Evolutionary conservation across 2,888 invertebrate species (phyloP).

Genomic region (Oscheius sp.): DNA sequence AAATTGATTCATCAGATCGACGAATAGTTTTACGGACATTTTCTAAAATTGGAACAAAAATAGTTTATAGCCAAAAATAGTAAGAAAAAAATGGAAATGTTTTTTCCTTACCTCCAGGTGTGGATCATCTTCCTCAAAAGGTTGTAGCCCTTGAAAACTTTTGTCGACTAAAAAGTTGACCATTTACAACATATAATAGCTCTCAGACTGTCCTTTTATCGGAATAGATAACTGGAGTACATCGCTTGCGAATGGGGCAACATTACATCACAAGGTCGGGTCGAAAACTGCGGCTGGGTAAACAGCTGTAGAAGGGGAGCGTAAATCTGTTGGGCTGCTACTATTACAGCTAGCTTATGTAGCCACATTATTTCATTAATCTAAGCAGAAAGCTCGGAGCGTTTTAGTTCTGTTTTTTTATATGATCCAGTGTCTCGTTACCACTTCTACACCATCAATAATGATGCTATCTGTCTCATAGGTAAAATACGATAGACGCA

Average conservation of each 20-base stretch:
- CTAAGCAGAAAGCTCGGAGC: too few species aligned
- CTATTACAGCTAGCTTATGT: neutral
- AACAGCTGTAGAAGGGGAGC: conserved; percentile 15
- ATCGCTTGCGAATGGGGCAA: conserved; percentile 14
- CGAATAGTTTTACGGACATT: conserved; percentile 77
- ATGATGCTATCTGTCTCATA: conserved; percentile 19
- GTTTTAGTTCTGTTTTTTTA: too few species aligned
- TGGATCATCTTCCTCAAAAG: neutral
- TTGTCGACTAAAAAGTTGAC: conserved; percentile 7
- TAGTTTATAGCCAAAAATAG: neutral
- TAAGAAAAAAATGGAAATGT: neutral
- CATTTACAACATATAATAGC: neutral
- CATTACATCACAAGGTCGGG: conserved; percentile 9
- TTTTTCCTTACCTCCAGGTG: conserved; percentile 7
- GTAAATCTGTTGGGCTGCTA: neutral
- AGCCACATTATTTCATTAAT: too few species aligned
- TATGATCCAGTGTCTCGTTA: too few species aligned
- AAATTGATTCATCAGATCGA: conserved; percentile 87
- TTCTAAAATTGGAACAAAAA: conserved; percentile 34
- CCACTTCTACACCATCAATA: conserved; percentile 22
- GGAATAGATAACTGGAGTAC: neutral
- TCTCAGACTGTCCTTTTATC: neutral
- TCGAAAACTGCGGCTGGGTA: conserved; percentile 2
- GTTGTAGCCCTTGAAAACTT: conserved; percentile 11
- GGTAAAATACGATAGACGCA: conserved; percentile 18